These are phyloP conservation scores for Bombycilla garrulus DNA, from an alignment of 2,113 vertebrate species.

Conservation along the genomic window DNA sequence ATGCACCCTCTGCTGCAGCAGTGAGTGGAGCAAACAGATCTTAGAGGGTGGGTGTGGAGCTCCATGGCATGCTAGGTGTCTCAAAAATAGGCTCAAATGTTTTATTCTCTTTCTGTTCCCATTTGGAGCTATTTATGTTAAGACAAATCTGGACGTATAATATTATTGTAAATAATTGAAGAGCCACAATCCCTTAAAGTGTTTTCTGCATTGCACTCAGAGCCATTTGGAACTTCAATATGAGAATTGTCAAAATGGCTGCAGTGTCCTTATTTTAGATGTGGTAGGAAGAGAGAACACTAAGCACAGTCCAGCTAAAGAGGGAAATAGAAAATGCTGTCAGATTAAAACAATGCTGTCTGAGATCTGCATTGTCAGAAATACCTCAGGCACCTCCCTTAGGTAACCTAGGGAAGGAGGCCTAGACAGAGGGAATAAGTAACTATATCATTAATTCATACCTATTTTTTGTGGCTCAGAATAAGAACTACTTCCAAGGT, in stretches of 20 bases:
- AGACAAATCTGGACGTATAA: constrained; percentile 24
- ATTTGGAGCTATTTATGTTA: constrained; percentile 49
- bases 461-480: not conserved
- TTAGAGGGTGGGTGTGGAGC: not conserved
- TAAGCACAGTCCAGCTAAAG: not conserved
- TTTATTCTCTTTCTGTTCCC: constrained; percentile 36
- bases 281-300: constrained; percentile 25
- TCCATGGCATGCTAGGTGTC: not conserved
- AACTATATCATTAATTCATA: not conserved
- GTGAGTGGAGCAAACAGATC: not conserved
- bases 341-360: not conserved
- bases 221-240: constrained; percentile 7
- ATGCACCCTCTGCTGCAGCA: not conserved
- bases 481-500: not conserved
- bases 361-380: not conserved
- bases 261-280: constrained; percentile 35
- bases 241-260: not conserved
- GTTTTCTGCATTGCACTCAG: constrained; percentile 6
- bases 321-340: not conserved
- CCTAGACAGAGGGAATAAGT: not conserved
- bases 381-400: not conserved
- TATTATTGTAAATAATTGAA: constrained; percentile 48
- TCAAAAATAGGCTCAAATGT: constrained; percentile 37
- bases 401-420: not conserved
- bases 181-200: constrained; percentile 12